These are phyloP conservation scores for Bolinopsis microptera DNA, from an alignment of 37 sponge, comb jelly and placozoan species.

Conservation along the genomic window DNA sequence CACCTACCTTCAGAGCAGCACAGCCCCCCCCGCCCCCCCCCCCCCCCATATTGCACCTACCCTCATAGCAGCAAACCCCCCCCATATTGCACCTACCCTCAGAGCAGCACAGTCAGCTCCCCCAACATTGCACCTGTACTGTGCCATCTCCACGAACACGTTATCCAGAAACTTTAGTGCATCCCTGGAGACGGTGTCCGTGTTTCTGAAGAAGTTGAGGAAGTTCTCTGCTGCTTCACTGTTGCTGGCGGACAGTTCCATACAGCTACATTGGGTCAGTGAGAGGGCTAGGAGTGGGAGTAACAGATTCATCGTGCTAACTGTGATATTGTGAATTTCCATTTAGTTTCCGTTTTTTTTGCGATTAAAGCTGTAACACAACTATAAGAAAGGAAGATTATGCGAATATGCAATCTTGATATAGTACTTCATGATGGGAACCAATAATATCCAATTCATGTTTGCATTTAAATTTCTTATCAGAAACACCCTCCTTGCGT, in stretches of 20 bases:
- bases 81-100: background rate
- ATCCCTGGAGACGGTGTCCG: background rate
- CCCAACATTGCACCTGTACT: background rate
- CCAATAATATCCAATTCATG: too few species aligned
- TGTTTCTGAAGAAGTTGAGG: background rate
- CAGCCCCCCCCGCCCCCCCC: too few species aligned
- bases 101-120: conserved; percentile 23
- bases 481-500: too few species aligned
- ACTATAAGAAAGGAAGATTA: too few species aligned
- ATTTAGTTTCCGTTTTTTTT: too few species aligned
- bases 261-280: background rate
- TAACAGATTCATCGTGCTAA: background rate
- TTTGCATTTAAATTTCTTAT: too few species aligned
- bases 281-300: background rate
- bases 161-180: background rate
- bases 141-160: background rate
- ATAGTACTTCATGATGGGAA: too few species aligned
- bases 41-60: too few species aligned
- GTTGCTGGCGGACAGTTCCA: background rate
- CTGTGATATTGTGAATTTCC: background rate
- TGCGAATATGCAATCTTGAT: too few species aligned
- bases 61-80: too few species aligned
- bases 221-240: background rate
- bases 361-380: too few species aligned
- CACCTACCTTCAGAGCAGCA: too few species aligned